Conservation (phyloP, 2,888 invertebrate genomes). For the Morinoia aosen region DNA sequence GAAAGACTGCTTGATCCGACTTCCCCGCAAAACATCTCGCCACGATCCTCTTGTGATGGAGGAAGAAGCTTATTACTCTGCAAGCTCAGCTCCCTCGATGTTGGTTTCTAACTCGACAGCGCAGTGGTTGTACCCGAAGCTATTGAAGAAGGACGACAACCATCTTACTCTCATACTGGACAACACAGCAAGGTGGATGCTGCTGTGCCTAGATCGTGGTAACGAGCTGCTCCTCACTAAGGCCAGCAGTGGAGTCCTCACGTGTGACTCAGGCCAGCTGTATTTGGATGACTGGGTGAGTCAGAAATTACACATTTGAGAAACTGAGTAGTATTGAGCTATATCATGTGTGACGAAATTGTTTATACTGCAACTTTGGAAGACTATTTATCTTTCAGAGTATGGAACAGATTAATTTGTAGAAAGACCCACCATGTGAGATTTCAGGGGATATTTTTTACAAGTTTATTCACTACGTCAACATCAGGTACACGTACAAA, state of each 20-base stretch:
- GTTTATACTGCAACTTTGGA: not conserved
- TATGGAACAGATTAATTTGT: not conserved
- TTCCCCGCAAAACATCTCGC: not conserved
- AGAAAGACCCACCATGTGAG: too few species aligned
- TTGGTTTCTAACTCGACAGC: not conserved
- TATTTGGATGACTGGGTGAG: slow-evolving; percentile 35
- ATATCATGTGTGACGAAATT: not conserved
- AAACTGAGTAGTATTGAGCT: not conserved
- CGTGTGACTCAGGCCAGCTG: not conserved
- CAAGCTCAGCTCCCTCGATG: not conserved
- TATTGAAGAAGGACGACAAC: not conserved
- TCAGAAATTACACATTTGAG: not conserved
- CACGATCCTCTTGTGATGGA: slow-evolving; percentile 35
- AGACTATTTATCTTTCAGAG: not conserved
- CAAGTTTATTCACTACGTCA: too few species aligned
- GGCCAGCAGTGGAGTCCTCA: not conserved
- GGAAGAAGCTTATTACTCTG: not conserved
- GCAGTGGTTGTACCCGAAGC: slow-evolving; percentile 11
- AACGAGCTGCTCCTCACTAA: slow-evolving; percentile 39
- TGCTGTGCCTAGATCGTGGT: not conserved
- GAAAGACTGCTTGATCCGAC: slow-evolving; percentile 7
- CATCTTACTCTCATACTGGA: not conserved
- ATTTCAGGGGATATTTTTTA: too few species aligned
- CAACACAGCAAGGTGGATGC: not conserved
- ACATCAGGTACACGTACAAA: too few species aligned